Base-by-base conservation (phyloP, 1,140 invertebrate genomes). In the Drosophila setifemur region DNA sequence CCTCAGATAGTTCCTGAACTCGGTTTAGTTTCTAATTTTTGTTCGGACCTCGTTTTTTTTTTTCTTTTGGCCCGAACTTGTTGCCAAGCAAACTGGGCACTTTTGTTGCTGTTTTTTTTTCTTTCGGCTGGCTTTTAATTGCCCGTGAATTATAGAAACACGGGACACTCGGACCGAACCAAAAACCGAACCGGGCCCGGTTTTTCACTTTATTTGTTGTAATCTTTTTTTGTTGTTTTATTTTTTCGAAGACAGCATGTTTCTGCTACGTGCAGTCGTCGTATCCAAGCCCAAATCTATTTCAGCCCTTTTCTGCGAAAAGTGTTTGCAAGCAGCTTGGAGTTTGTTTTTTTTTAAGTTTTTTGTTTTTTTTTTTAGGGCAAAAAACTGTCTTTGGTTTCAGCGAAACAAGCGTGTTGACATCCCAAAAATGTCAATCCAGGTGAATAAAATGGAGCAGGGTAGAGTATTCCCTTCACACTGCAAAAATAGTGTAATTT, bases 81-180 rank as follows among this genome's bases (percentile, higher is more conserved):
- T 82, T 82, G 78, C 78, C 53, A 82, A 73, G 78, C 69, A 44
- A 21, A 33, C 67, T 57, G 61, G 61, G 57, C 48, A 31, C 50
- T 28, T 40, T 58, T 37, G 25, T 40, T 52, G 35, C 39, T 57
- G 37, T 52, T 43, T 16, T 18, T 37, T 33, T 25, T 14, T 11
- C 11, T 44, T 49, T 37, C 31, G 31, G 31, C n/a, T n/a, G 33
- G 39, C 50, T 69, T 78, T 83, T 83, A 82, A 82, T 82, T 82
- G 79, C 70, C 72, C 81, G 78, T 76, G 78, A 82, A 82, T 78
- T 82, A 78, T 82, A 73, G 49, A 77, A 82, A 78, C 78, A 73
- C 78, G 78, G 73, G 37, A 35, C 54, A 45, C 48, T 53, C 39
- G 16, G 7, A 26, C 45, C n/a, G n/a, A n/a, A n/a, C n/a, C n/a